These are phyloP conservation scores for Augochlora pura DNA, from an alignment of 1,140 invertebrate genomes.

Conservation along the genomic window DNA sequence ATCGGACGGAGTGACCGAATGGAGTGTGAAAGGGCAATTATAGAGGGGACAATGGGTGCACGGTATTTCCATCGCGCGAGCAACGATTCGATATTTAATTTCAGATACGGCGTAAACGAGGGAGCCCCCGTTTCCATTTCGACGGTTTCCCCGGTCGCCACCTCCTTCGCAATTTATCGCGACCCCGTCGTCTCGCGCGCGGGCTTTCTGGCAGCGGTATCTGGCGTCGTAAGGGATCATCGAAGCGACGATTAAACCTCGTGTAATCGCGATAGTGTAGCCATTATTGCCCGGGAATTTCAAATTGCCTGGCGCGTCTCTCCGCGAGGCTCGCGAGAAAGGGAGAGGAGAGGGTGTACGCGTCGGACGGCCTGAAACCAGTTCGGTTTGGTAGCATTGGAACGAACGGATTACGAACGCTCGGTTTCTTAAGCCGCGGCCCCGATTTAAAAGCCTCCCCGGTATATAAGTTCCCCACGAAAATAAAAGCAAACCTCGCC, in stretches of 20 bases:
- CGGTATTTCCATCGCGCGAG: neutral
- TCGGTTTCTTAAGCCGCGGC: slow-evolving; percentile 47
- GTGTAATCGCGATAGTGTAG: slow-evolving; percentile 46
- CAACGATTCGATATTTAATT: slow-evolving; percentile 9
- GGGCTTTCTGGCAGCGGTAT: neutral
- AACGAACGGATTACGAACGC: slow-evolving; percentile 54
- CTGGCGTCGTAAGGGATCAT: slow-evolving; percentile 41
- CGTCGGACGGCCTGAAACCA: slow-evolving; percentile 30
- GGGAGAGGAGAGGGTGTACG: neutral
- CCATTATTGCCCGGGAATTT: slow-evolving; percentile 42
- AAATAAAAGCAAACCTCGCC: slow-evolving; percentile 45
- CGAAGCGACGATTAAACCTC: slow-evolving; percentile 37
- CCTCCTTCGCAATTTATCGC: neutral
- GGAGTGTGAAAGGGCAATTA: neutral
- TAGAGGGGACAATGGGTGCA: neutral
- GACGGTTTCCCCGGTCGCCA: neutral
- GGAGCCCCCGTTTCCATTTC: neutral
- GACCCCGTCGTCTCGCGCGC: neutral
- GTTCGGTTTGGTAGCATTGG: slow-evolving; percentile 51
- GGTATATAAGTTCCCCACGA: slow-evolving; percentile 23
- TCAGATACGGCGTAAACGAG: neutral
- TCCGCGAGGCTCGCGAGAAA: neutral
- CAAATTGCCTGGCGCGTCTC: slow-evolving; percentile 21
- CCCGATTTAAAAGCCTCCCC: slow-evolving; percentile 57
- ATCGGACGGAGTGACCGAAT: too few species aligned